Evolutionary conservation across 2,797 vertebrate species (phyloP), one percentile per base, ranked within the genome.

Genomic region (Anolis apletophallus): DNA sequence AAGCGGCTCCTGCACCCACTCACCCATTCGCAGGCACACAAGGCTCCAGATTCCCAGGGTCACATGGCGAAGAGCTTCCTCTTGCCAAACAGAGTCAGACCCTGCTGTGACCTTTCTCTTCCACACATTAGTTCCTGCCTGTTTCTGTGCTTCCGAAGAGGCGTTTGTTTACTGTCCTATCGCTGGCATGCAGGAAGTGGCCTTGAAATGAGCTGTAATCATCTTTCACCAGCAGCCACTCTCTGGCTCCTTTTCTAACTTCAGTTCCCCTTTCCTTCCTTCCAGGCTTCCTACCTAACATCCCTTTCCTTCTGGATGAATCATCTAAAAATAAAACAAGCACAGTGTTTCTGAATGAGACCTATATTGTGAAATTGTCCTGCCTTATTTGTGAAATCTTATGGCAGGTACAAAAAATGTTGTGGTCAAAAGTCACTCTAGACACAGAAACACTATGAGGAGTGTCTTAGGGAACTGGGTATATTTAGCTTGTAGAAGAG

Each of bases 181-280:
- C 95, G 87, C 0, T 94, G 95, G 95, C 94, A 95, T 92, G 95
- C 95, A 95, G 95, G 95, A 95, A 95, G 88, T 88, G 90, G 95
- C 93, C 93, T 94, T 94, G 93, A 95, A 94, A 95, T 90, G 89
- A 95, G 94, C 94, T 94, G 94, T 93, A 94, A 93, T 94, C 94
- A 94, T 95, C 93, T 88, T 91, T 94, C 91, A 91, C 90, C 93
- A 93, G 95, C 96, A 97, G 95, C 96, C 97, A 97, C 97, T 96
- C 97, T 96, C 97, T 94, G 88, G 83, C 83, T 94, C 86, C 91
- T 88, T 91, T 93, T 84, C 94, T 95, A 94, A 94, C 93, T 93
- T 92, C 91, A 93, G 90, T 91, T 93, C 90, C 91, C 89, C 87
- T 93, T 82, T 82, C 67, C 74, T 89, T 88, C 85, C 84, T 76